Base-by-base conservation (phyloP, 35 echinoderm and acorn worm genomes). In the Ptychodera flava region DNA sequence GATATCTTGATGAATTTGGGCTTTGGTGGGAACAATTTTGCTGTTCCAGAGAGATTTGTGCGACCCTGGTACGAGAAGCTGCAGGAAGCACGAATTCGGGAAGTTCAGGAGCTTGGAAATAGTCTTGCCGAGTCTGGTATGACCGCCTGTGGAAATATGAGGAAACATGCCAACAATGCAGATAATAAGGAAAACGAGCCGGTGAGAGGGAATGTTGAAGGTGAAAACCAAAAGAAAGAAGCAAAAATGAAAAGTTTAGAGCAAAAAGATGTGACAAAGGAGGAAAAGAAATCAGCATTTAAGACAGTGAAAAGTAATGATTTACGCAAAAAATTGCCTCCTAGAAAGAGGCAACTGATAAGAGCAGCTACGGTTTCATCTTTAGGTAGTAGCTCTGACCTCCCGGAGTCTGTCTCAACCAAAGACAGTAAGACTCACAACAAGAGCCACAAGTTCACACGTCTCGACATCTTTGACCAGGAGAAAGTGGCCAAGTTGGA, bases 21-120 rank as follows among this genome's bases (percentile, higher is more conserved):
- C 31, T 98, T 98, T 86, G 91, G 89, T 85, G 92, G 89, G 31
- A 78, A 90, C 38, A 90, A 91, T 83, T 79, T 92, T 31, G 91
- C 91, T 36, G 93, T 97, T 12, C 95, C 95, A 37, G 85, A 88
- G 31, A 88, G 95, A 29, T 98, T 98, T 83, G 77, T 98, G 31
- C 83, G 87, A 36, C 92, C 95, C 1, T 31, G 34, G 34, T 16
- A 36, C 15, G 33, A 83, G 35, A 83, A 28, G 30, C 82, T 22
- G 37, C n/a, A 29, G 1, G 37, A 83, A 36, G 82, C 35, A 0
- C 32, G 37, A 35, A n/a, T 36, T 30, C n/a, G 37, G 29, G 37
- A 83, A 37, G 35, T 36, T 28, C 45, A 64, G 45, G 22, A 12
- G 45, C 22, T 22, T 12, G 6, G 6, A 64, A 22, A 64, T 64